A percentile compares a stretch with the other conserved stretches of the same genome.
Evolutionary conservation across 2,888 invertebrate species (phyloP).

Genomic region (Antheraea yamamai): DNA sequence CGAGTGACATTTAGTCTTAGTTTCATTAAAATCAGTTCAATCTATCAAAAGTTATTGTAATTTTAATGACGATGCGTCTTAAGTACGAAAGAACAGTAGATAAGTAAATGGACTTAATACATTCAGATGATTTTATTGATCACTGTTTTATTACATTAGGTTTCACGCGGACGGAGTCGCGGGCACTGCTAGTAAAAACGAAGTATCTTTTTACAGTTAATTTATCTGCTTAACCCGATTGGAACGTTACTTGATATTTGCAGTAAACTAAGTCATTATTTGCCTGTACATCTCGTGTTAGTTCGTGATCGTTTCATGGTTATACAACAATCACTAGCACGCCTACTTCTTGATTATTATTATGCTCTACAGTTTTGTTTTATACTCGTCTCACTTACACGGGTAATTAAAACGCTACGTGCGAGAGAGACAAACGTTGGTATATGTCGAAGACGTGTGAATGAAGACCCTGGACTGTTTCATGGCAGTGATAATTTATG

Average conservation of each 20-base stretch:
- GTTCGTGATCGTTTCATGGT: slow-evolving; percentile 14
- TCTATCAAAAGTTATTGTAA: no score
- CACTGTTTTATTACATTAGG: no score
- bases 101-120: no score
- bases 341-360: slow-evolving; percentile 13
- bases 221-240: not conserved
- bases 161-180: no score
- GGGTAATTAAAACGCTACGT: not conserved
- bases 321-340: slow-evolving; percentile 15
- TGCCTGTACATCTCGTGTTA: slow-evolving; percentile 4
- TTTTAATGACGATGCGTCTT: no score
- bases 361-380: slow-evolving; percentile 4
- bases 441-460: slow-evolving; percentile 7
- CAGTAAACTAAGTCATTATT: slow-evolving; percentile 8
- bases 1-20: no score
- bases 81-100: no score
- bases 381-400: slow-evolving; percentile 2
- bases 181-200: no score
- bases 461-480: slow-evolving; percentile 11
- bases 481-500: slow-evolving; percentile 26
- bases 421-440: not conserved
- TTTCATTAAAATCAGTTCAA: no score
- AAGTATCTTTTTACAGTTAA: not conserved
- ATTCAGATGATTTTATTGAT: no score
- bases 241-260: slow-evolving; percentile 10